These are phyloP conservation scores for Bujurquina vittata DNA, from an alignment of 2,113 vertebrate genomes.

Conservation along the genomic window DNA sequence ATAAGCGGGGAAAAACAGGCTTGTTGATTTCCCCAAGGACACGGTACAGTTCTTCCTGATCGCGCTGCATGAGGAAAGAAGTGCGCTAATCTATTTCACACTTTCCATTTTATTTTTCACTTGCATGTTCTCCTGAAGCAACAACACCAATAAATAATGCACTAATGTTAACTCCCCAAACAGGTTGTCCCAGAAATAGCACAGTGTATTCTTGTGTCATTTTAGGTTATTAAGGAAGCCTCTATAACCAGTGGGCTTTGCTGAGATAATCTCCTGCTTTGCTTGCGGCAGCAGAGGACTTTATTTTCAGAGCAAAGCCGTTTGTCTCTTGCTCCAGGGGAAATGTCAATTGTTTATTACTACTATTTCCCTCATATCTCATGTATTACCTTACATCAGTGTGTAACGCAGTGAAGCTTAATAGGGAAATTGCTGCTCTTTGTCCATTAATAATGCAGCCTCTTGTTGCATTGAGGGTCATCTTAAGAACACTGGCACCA, in stretches of 20 bases:
- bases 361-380: conserved; percentile 35
- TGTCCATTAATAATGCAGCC: neutral
- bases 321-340: conserved; percentile 52
- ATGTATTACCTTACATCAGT: conserved; percentile 15
- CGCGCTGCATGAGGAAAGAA: conserved; percentile 39
- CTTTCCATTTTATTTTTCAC: conserved; percentile 40
- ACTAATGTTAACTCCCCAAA: conserved; percentile 46
- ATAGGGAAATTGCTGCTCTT: neutral
- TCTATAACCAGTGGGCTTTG: conserved; percentile 59
- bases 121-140: conserved; percentile 34
- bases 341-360: conserved; percentile 51
- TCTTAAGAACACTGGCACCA: conserved; percentile 4
- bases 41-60: conserved; percentile 28
- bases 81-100: conserved; percentile 36
- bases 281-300: conserved; percentile 56
- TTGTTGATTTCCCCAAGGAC: conserved; percentile 53
- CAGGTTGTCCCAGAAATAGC: conserved; percentile 53
- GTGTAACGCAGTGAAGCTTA: conserved; percentile 14
- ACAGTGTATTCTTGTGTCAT: conserved; percentile 40
- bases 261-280: conserved; percentile 70
- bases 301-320: conserved; percentile 62
- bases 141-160: conserved; percentile 51
- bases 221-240: conserved; percentile 64
- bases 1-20: conserved; percentile 1
- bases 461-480: neutral